phyloP scores from a whole-genome alignment of 1,140 invertebrate species.

The Drosophila burlai region DNA sequence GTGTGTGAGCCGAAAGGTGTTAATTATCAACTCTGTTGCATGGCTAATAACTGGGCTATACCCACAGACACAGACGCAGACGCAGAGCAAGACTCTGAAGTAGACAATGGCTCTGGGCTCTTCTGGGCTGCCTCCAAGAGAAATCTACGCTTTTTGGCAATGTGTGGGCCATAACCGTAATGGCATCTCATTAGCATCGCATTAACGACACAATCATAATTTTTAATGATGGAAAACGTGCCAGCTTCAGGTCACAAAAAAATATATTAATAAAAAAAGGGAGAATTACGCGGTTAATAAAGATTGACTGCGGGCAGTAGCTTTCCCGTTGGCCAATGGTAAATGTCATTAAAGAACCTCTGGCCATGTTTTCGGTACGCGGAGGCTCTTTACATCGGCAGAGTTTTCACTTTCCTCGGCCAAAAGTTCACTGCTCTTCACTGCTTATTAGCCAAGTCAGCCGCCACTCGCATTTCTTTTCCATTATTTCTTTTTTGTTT shows the following conservation, averaged over 20 bases:
- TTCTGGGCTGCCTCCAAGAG: conserved; percentile 27
- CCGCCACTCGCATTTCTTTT: conserved; percentile 62
- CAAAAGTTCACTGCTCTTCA: conserved; percentile 71
- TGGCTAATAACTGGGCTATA: conserved; percentile 77
- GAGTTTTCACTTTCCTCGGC: conserved; percentile 68
- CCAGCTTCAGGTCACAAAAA: conserved; percentile 52
- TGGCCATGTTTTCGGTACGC: neutral
- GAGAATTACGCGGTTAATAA: conserved; percentile 15
- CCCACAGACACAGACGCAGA: conserved; percentile 31
- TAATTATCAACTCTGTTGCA: conserved; percentile 64
- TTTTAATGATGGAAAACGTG: conserved; percentile 79
- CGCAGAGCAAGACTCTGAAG: conserved; percentile 6
- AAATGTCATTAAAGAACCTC: conserved; percentile 44
- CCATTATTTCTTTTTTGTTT: conserved; percentile 40
- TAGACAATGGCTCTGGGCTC: conserved; percentile 35
- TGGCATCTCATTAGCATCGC: conserved; percentile 66
- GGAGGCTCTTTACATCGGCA: conserved; percentile 22
- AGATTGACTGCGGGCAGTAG: conserved; percentile 18
- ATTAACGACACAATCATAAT: conserved; percentile 71
- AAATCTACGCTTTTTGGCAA: conserved; percentile 65
- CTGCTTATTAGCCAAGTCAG: conserved; percentile 59
- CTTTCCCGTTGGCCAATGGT: conserved; percentile 41
- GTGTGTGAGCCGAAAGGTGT: conserved; percentile 47
- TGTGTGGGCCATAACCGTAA: conserved; percentile 70
- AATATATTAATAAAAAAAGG: conserved; percentile 18